Evolutionary conservation across 2,888 invertebrate genomes (phyloP), one percentile per base, ranked within the genome.

Genomic region (Stramonita haemastoma): DNA sequence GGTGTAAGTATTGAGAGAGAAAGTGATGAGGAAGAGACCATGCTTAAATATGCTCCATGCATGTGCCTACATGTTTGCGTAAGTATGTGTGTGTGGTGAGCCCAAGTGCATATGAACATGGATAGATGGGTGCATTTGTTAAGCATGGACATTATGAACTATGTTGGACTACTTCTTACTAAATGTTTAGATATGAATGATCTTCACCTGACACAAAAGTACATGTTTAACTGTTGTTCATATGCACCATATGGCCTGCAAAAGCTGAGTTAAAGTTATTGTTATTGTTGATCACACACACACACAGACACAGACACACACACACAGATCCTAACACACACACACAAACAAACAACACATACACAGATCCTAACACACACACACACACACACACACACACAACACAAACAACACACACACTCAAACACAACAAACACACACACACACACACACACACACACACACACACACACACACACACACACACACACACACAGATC

Each of bases 281-380:
- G n/a, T n/a, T n/a, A n/a, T n/a, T n/a, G n/a, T 15, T 56, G 46
- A 36, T 46, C 84, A 84, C 46, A 84, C 84, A 84, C 84, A 84
- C 84, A 34, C 46, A 84, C 84, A 84, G 4, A 46, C 36, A 84
- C 84, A 46, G 5, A 15, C 84, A 84, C 46, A 34, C 36, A 26
- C 70, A 11, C 11, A 70, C 70, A 70, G 5, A 11, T 26, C 11
- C 22, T 22, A 17, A 22, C 70, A 70, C 26, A 70, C 70, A 70
- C 70, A 70, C 26, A 70, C 70, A 22, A 5, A 70, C 70, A 22
- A 5, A 22, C 26, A 70, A 22, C 26, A 70, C 70, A 70, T 22
- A 70, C 70, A 70, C 26, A 26, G 5, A 70, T 22, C 11, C 26
- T 17, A 22, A 5, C 70, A 70, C 70, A 70, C 70, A 70, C 70